Evolutionary conservation across 1,140 invertebrate genomes (phyloP), one percentile per base, ranked within the genome.

Genomic region (Philotrypesis tridentata): DNA sequence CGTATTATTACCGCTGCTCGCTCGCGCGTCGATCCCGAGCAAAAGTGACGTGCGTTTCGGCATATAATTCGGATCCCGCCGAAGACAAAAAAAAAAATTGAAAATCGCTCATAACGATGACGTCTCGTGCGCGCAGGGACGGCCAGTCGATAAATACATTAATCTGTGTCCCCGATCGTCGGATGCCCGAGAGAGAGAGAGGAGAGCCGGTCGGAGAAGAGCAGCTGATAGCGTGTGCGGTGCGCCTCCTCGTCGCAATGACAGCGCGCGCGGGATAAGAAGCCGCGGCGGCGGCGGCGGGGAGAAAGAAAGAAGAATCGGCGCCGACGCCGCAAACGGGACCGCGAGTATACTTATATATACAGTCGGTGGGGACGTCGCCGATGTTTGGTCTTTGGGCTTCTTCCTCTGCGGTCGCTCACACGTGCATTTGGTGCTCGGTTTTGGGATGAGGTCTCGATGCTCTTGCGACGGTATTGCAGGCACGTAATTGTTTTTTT

Each of bases 91-190:
- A 12, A 40, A 71, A 71, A 71, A 71, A 17, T 5, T 43, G 31
- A 71, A 71, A 71, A 17, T 5, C 25, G 31, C 70, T 33, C 70
- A 71, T 71, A 71, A 71, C 70, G 70, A 71, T 71, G 23, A 71
- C 70, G 27, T 3, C 6, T 70, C 37, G 27, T 65, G n/a, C 65
- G 25, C 43, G 65, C 29, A 33, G 27, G 9, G 17, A 11, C 7
- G 31, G 67, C 17, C 29, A 21, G 4, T 70, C 67, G 31, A 70
- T 70, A 70, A 31, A 70, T 70, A 31, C 67, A 33, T 31, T 70
- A 70, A 70, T 70, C 67, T 70, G 67, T 7, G 67, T 33, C 7
- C 27, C 8, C 31, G 31, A 70, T 65, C 61, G 27, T 17, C 2
- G 31, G 7, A 70, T 70, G 21, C 67, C 67, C 21, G 67, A 9